These are phyloP conservation scores for Toxotes lorentzi DNA, from an alignment of 2,797 vertebrate genomes.

Conservation along the genomic window DNA sequence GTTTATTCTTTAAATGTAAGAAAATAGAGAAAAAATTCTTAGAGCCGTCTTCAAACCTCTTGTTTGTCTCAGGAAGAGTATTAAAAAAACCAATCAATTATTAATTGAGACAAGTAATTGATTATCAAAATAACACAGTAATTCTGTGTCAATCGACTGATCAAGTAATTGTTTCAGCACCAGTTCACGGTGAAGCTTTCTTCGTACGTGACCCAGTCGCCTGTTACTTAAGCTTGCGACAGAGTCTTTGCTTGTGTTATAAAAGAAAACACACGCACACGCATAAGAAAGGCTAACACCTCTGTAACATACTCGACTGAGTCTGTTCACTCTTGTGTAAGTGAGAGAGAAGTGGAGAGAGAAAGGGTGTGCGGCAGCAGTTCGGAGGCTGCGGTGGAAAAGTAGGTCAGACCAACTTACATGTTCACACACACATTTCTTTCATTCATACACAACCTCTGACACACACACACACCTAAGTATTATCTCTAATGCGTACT, in stretches of 20 bases:
- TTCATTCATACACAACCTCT: slow-evolving; percentile 59
- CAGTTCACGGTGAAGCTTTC: not conserved
- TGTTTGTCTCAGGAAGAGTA: not conserved
- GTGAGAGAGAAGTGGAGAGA: slow-evolving; percentile 7
- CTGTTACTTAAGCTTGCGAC: not conserved
- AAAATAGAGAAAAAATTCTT: not conserved
- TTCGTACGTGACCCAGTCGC: not conserved
- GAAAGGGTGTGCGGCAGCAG: slow-evolving; percentile 24
- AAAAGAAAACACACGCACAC: slow-evolving; percentile 12
- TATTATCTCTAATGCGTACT: slow-evolving; percentile 41
- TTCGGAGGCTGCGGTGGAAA: slow-evolving; percentile 58
- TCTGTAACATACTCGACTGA: not conserved
- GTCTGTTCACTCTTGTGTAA: slow-evolving; percentile 9
- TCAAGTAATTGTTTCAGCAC: not conserved
- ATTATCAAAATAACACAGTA: not conserved
- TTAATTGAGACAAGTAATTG: not conserved
- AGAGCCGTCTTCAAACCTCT: not conserved
- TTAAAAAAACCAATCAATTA: not conserved
- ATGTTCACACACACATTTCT: slow-evolving; percentile 16
- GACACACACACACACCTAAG: slow-evolving; percentile 52
- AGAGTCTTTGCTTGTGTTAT: not conserved
- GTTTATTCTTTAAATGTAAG: not conserved
- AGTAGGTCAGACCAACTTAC: slow-evolving; percentile 76
- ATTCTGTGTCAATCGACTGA: not conserved
- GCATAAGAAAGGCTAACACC: not conserved